phyloP scores from a whole-genome alignment of 2,113 vertebrate genomes.

The Callipepla squamata region DNA sequence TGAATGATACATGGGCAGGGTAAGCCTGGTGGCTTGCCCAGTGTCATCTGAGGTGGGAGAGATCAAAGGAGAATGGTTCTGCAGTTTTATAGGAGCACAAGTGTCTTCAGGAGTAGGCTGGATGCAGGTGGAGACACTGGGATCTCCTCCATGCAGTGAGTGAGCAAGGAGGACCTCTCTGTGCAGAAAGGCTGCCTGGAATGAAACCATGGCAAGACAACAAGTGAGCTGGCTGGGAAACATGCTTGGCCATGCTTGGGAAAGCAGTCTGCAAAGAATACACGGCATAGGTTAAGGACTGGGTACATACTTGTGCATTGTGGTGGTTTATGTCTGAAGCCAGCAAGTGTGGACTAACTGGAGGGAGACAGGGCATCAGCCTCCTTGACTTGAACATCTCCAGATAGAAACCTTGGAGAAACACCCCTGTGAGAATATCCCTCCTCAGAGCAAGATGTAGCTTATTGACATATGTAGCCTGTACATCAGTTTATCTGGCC shows the following conservation, averaged over 20 bases:
- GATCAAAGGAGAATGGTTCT: not conserved
- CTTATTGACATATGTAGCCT: not conserved
- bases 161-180: not conserved
- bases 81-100: not conserved
- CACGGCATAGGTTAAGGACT: not conserved
- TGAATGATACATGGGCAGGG: not conserved
- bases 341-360: not conserved
- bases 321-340: not conserved
- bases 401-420: not conserved
- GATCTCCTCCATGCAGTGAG: not conserved
- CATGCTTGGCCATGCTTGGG: not conserved
- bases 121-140: not conserved
- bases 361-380: not conserved
- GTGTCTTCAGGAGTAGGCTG: not conserved
- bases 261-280: not conserved
- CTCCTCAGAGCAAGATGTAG: rapidly evolving
- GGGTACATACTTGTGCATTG: not conserved
- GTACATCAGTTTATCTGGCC: not conserved
- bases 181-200: not conserved
- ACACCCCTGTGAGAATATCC: not conserved
- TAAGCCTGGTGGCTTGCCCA: not conserved
- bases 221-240: not conserved
- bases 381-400: not conserved
- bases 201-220: not conserved
- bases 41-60: not conserved